These are phyloP conservation scores for Crocodylus rhombifer DNA, from an alignment of 2,797 vertebrate species.

Conservation along the genomic window DNA sequence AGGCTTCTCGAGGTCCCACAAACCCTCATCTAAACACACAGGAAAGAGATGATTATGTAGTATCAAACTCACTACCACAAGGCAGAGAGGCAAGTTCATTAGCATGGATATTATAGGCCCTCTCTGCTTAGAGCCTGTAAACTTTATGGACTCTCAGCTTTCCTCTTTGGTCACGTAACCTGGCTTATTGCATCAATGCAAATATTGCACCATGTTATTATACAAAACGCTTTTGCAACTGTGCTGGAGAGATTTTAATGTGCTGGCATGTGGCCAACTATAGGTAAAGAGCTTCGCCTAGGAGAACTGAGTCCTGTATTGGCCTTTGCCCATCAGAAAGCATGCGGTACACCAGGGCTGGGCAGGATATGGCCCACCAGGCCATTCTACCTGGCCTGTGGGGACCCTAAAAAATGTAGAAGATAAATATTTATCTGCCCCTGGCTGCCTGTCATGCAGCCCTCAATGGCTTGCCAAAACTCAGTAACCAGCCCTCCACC, in stretches of 20 bases:
- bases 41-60: not conserved
- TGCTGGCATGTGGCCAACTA: not conserved
- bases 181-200: not conserved
- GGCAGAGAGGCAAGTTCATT: not conserved
- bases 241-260: not conserved
- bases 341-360: not conserved
- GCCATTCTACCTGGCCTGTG: too few species aligned
- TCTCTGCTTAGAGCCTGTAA: not conserved
- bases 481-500: too few species aligned
- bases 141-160: not conserved
- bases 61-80: not conserved
- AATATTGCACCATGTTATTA: accelerated
- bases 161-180: not conserved
- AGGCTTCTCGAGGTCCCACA: not conserved
- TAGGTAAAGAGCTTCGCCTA: not conserved
- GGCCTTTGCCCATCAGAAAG: constrained; percentile 12
- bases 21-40: not conserved
- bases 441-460: too few species aligned
- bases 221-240: not conserved
- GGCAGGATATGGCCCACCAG: too few species aligned
- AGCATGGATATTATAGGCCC: not conserved
- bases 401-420: too few species aligned
- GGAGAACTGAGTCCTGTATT: not conserved
- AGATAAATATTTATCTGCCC: too few species aligned
- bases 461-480: too few species aligned